Conservation (phyloP, 2,797 vertebrate species). For the Lateolabrax maculatus region DNA sequence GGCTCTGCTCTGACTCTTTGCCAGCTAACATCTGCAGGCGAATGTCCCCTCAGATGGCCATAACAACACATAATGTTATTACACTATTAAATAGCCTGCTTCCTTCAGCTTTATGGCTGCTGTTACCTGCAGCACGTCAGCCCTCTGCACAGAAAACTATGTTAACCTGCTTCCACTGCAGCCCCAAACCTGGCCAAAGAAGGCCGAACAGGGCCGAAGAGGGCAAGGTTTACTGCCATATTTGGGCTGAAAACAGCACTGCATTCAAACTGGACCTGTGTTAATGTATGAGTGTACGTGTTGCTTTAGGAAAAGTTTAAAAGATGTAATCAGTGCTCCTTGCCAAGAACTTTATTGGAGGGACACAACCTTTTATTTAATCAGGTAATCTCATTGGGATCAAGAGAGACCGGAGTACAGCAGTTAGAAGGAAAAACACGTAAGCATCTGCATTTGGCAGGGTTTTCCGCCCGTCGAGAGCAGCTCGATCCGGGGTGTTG, state of each 20-base stretch:
- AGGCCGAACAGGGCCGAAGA: not conserved
- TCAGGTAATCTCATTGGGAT: too few species aligned
- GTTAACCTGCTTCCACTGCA: not conserved
- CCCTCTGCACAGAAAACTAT: not conserved
- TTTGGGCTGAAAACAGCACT: not conserved
- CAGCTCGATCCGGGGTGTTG: too few species aligned
- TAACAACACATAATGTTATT: constrained; percentile 51
- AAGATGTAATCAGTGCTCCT: too few species aligned
- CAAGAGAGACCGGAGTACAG: too few species aligned
- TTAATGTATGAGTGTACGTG: too few species aligned
- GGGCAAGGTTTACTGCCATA: not conserved
- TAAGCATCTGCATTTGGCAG: too few species aligned
- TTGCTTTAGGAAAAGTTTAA: not conserved
- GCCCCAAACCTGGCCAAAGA: not conserved
- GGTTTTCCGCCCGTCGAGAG: too few species aligned
- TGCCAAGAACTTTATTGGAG: too few species aligned
- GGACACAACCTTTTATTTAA: too few species aligned
- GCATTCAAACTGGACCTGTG: too few species aligned
- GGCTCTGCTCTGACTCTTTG: not conserved
- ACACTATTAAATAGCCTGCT: constrained; percentile 46
- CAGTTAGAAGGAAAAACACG: too few species aligned
- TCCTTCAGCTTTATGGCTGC: constrained; percentile 33
- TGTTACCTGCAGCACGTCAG: constrained; percentile 17
- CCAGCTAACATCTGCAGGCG: constrained; percentile 46
- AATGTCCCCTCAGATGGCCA: constrained; percentile 52